phyloP scores from a whole-genome alignment of 2,888 invertebrate species.

The Catocala nupta region DNA sequence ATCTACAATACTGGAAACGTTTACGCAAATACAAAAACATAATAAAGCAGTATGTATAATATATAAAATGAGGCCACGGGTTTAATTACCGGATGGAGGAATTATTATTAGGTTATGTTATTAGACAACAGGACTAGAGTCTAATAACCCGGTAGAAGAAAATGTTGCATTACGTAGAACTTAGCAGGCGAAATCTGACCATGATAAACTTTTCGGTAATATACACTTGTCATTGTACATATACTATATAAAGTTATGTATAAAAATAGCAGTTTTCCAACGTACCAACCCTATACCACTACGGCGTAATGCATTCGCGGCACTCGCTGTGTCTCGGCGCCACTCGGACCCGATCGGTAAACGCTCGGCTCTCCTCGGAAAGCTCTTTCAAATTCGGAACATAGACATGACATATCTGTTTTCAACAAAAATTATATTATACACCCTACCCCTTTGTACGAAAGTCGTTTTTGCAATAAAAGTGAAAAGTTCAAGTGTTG shows the following conservation, averaged over 20 bases:
- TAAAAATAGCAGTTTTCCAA: slow-evolving; percentile 57
- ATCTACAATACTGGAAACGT: no score
- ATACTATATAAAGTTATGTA: slow-evolving; percentile 27
- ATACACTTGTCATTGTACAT: no score
- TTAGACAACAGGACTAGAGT: no score
- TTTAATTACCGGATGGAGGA: no score
- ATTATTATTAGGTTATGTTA: no score
- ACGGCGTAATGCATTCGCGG: slow-evolving; percentile 84
- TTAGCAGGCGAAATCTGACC: no score
- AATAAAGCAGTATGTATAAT: no score
- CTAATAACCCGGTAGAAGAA: no score
- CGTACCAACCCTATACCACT: slow-evolving; percentile 73
- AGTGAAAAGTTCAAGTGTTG: slow-evolving; percentile 68
- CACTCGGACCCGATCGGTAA: slow-evolving; percentile 86
- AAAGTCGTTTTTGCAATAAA: slow-evolving; percentile 51
- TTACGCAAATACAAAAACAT: no score
- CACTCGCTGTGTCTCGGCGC: slow-evolving; percentile 82
- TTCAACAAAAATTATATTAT: slow-evolving; percentile 46
- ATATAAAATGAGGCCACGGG: no score
- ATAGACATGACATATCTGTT: slow-evolving; percentile 79
- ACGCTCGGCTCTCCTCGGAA: slow-evolving; percentile 79
- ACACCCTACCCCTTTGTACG: slow-evolving; percentile 43
- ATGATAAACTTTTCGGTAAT: no score
- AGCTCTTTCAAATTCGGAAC: slow-evolving; percentile 83
- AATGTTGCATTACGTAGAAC: no score